phyloP scores from a whole-genome alignment of 2,113 vertebrate genomes.

The Quiscalus mexicanus region DNA sequence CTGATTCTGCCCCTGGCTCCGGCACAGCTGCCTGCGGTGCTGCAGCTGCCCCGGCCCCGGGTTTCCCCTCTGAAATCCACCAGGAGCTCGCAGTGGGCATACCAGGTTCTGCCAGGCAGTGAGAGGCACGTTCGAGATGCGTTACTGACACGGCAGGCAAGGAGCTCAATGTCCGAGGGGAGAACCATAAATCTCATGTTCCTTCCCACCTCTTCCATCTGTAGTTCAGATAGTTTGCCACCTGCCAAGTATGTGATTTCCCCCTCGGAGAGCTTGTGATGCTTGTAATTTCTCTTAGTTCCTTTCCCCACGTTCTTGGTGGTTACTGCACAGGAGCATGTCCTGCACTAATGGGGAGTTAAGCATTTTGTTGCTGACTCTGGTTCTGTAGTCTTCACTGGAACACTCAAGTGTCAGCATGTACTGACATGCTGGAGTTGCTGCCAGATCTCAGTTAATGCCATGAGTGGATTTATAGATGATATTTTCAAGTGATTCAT shows the following conservation, averaged over 20 bases:
- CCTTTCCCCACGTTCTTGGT: rapidly evolving
- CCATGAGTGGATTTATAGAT: background rate
- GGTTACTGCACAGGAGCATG: rapidly evolving
- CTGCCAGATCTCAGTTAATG: background rate
- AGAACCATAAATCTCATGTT: rapidly evolving
- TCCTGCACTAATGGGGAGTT: rapidly evolving
- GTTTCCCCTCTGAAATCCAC: background rate
- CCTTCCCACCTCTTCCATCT: rapidly evolving
- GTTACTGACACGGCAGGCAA: background rate
- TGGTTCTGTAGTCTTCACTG: background rate
- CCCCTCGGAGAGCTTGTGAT: background rate
- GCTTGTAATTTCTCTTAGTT: background rate
- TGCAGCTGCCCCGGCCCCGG: too few relatives aligned
- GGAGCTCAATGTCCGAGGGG: background rate
- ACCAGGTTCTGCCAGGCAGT: rapidly evolving
- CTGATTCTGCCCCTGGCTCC: rapidly evolving
- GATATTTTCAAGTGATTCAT: background rate
- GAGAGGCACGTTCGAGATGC: background rate
- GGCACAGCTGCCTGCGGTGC: background rate
- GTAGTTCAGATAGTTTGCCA: background rate
- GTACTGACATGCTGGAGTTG: rapidly evolving
- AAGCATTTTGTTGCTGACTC: background rate
- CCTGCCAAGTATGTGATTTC: rapidly evolving
- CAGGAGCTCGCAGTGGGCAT: rapidly evolving
- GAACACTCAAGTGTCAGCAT: rapidly evolving